phyloP scores from a whole-genome alignment of 2,113 vertebrate species.

The Takifugu flavidus region DNA sequence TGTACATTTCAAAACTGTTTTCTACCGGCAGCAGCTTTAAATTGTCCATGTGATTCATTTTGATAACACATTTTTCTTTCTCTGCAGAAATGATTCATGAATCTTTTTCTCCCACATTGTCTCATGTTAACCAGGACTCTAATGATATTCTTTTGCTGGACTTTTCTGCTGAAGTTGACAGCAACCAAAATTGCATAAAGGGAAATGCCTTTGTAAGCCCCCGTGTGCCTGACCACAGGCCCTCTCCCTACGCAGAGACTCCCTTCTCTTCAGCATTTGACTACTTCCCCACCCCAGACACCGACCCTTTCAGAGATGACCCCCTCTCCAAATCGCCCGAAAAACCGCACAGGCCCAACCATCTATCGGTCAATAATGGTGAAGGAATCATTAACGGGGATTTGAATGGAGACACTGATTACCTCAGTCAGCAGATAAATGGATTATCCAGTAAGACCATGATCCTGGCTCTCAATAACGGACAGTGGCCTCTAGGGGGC shows the following conservation, averaged over 20 bases:
- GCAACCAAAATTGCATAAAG: conserved; percentile 89
- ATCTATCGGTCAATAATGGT: conserved; percentile 60
- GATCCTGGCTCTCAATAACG: conserved; percentile 76
- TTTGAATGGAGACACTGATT: conserved; percentile 75
- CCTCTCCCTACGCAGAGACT: conserved; percentile 78
- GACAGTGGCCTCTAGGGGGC: conserved; percentile 77
- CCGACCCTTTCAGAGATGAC: conserved; percentile 90
- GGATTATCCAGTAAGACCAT: conserved; percentile 80
- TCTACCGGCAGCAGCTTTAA: conserved; percentile 55
- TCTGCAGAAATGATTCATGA: conserved; percentile 50
- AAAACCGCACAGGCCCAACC: conserved; percentile 65
- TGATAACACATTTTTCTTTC: conserved; percentile 28
- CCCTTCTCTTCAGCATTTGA: conserved; percentile 81
- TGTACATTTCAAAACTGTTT: not conserved
- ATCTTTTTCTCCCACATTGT: conserved; percentile 52
- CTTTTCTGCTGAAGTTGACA: conserved; percentile 91
- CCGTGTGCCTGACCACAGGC: conserved; percentile 72
- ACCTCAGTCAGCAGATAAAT: conserved; percentile 80
- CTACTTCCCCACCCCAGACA: conserved; percentile 88
- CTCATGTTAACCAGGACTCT: conserved; percentile 83
- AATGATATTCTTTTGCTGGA: conserved; percentile 96
- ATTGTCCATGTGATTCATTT: conserved; percentile 44
- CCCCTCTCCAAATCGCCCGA: conserved; percentile 76
- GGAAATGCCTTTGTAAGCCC: conserved; percentile 80
- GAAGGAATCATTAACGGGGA: conserved; percentile 61